phyloP scores from a whole-genome alignment of 2,113 vertebrate genomes.

The Ptyas mucosa region DNA sequence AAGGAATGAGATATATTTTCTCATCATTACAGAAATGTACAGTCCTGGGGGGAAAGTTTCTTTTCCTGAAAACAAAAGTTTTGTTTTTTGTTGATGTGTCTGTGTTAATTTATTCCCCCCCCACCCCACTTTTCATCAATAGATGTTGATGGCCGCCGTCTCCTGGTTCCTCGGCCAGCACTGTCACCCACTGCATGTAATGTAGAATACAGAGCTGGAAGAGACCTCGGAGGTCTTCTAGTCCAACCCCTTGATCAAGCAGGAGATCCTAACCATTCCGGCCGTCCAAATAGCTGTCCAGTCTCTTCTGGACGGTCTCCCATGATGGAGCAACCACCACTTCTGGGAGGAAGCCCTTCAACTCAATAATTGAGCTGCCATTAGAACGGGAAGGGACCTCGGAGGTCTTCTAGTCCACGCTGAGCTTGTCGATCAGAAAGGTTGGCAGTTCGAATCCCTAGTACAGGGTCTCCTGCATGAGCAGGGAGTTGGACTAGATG shows the following conservation, averaged over 20 bases:
- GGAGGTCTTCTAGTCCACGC: neutral
- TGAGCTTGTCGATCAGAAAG: too few species aligned
- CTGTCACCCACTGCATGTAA: neutral
- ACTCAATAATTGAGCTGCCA: too few species aligned
- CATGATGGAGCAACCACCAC: neutral
- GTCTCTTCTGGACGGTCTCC: neutral
- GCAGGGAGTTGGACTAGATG: too few species aligned
- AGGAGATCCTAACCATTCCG: neutral
- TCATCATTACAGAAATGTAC: conserved; percentile 50
- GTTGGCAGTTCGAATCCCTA: too few species aligned
- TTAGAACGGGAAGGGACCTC: too few species aligned
- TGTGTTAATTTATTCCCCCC: too few species aligned
- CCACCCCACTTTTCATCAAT: too few species aligned
- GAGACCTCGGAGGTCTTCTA: too few species aligned
- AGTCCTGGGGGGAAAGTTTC: conserved; percentile 19
- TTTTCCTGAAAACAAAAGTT: conserved; percentile 35
- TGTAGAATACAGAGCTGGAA: neutral
- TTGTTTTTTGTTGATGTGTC: neutral
- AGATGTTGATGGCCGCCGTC: too few species aligned
- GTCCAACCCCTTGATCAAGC: too few species aligned
- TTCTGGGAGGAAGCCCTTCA: neutral
- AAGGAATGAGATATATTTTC: conserved; percentile 36
- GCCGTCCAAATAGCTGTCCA: neutral
- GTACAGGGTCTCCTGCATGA: too few species aligned
- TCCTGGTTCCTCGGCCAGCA: too few species aligned